phyloP scores from a whole-genome alignment of 2,113 vertebrate genomes.

The Psophia crepitans region DNA sequence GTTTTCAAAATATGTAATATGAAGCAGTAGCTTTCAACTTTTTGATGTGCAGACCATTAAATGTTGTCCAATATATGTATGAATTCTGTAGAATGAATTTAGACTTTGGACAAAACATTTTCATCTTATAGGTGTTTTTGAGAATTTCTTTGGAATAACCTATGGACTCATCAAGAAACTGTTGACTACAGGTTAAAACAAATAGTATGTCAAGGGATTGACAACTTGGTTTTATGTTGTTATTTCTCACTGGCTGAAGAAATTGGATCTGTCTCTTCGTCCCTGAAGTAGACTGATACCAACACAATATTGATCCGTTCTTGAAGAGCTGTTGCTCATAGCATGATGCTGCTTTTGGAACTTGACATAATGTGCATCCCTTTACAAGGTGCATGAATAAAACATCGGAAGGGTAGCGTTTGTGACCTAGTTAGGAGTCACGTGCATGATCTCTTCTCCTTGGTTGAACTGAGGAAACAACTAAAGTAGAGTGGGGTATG shows the following conservation, averaged over 20 bases:
- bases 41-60: neutral
- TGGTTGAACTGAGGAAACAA: neutral
- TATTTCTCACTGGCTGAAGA: neutral
- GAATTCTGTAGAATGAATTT: neutral
- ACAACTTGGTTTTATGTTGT: neutral
- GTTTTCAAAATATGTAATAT: neutral
- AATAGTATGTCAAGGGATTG: neutral
- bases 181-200: neutral
- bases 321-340: neutral
- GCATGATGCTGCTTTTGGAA: neutral
- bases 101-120: neutral
- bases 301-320: neutral
- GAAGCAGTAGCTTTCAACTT: neutral
- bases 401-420: neutral
- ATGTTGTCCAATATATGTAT: neutral
- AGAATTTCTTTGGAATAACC: neutral
- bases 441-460: neutral
- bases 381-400: neutral
- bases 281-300: neutral
- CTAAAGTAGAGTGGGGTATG: neutral
- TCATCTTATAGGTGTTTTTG: neutral
- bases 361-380: neutral
- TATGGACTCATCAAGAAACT: neutral
- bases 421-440: slow-evolving; percentile 19
- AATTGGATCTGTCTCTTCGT: neutral